A percentile compares a stretch with the other conserved stretches of the same genome.
These are phyloP conservation scores for Lerista edwardsae DNA, from an alignment of 2,797 vertebrate species.

Conservation along the genomic window DNA sequence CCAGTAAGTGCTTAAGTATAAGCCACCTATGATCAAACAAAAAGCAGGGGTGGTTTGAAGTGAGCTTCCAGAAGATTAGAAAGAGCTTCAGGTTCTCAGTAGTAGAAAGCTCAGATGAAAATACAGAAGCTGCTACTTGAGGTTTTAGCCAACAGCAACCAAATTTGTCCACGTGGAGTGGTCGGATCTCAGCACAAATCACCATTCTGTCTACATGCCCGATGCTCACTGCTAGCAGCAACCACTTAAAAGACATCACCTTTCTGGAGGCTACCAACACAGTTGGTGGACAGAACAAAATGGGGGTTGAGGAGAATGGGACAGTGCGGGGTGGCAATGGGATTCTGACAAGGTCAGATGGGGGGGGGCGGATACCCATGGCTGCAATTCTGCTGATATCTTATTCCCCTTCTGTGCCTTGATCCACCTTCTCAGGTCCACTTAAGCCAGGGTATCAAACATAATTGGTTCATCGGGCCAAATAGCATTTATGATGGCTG, in stretches of 20 bases:
- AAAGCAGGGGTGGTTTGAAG: slow-evolving; percentile 18
- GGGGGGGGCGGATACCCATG: too few relatives aligned
- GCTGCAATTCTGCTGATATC: too few relatives aligned
- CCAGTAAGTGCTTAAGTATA: neutral
- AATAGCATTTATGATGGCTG: too few relatives aligned
- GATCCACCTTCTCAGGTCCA: too few relatives aligned
- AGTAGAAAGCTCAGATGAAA: slow-evolving; percentile 36
- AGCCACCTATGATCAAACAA: slow-evolving; percentile 33
- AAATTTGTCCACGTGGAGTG: neutral
- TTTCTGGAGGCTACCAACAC: neutral
- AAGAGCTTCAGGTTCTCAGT: slow-evolving; percentile 24
- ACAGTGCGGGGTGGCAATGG: too few relatives aligned
- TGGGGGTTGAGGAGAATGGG: too few relatives aligned
- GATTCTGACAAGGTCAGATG: too few relatives aligned
- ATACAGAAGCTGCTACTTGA: slow-evolving; percentile 9
- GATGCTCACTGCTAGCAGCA: neutral
- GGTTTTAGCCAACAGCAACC: neutral
- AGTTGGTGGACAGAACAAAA: too few relatives aligned
- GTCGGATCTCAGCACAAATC: neutral
- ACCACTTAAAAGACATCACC: neutral
- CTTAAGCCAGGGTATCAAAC: too few relatives aligned
- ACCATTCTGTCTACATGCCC: accelerated
- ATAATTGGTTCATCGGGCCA: too few relatives aligned
- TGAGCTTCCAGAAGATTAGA: slow-evolving; percentile 33
- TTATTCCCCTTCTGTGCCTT: too few relatives aligned